Evolutionary conservation across 2,888 invertebrate species (phyloP).

Genomic region (Clostera curtula): DNA sequence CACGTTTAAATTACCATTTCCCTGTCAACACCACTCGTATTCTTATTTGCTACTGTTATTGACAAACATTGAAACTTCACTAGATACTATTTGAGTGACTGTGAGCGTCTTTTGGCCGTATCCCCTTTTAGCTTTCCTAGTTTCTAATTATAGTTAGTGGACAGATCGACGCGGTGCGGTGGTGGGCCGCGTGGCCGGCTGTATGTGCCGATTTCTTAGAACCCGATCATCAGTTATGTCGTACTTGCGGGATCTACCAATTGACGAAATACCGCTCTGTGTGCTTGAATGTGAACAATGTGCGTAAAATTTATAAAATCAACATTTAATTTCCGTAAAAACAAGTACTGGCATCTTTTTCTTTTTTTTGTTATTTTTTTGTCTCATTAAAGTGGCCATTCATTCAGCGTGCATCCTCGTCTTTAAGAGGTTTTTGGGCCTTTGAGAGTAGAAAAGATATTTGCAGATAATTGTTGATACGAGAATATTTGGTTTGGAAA

Average conservation of each 20-base stretch:
- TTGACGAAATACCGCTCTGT: slow-evolving; percentile 70
- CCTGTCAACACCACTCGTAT: too few relatives aligned
- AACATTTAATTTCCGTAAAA: not conserved
- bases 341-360: too few relatives aligned
- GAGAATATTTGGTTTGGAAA: too few relatives aligned
- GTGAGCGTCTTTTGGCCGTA: slow-evolving; percentile 26
- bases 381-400: too few relatives aligned
- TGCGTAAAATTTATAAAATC: slow-evolving; percentile 11
- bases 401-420: too few relatives aligned
- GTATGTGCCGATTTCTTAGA: slow-evolving; percentile 13
- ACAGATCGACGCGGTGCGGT: slow-evolving; percentile 30
- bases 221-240: slow-evolving; percentile 38
- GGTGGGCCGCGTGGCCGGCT: slow-evolving; percentile 28
- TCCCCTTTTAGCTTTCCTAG: slow-evolving; percentile 58
- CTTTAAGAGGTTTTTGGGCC: too few relatives aligned
- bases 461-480: too few relatives aligned
- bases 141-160: slow-evolving; percentile 62
- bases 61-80: slow-evolving; percentile 13
- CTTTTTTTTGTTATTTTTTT: too few relatives aligned
- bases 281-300: slow-evolving; percentile 58
- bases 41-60: slow-evolving; percentile 10
- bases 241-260: slow-evolving; percentile 52
- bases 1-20: too few relatives aligned
- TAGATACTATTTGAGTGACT: slow-evolving; percentile 4
- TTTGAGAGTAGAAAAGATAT: too few relatives aligned